Base-by-base conservation (phyloP, 2,888 invertebrate species). In the Standfussiana lucernea region DNA sequence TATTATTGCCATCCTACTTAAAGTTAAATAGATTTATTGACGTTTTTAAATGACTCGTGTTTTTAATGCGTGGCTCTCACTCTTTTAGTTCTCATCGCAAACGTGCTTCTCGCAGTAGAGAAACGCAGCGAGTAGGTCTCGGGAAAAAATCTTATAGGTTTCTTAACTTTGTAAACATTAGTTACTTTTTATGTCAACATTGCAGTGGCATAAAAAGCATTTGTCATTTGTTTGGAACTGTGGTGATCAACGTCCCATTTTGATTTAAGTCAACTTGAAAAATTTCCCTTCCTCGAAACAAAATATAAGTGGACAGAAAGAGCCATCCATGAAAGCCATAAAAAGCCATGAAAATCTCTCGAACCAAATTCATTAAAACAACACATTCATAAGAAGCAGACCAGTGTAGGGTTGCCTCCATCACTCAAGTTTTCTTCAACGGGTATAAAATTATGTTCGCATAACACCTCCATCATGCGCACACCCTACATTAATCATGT, bases 401-500 rank as follows among this genome's bases (percentile, higher is more conserved):
- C 88, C 89, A 85, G 88, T 67, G 82, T 88, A 89, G 86, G 86
- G 87, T 86, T 83, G 76, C 83, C 83, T 85, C 82, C 92, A 93
- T 93, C 93, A 92, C 89, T 93, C 93, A 93, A 92, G 90, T 91
- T 92, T 91, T 90, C 90, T 90, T 87, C 88, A 84, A 82, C 85
- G 86, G 89, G 90, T 90, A 93, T 93, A 93, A 93, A 93, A 93
- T 93, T 91, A 93, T 91, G 91, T 89, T 85, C 89, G 86, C 90
- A 90, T 91, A 91, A 92, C 93, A 92, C 93, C 93, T 93, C 90
- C 92, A 91, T 93, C 93, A 92, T 67, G 78, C 80, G 84, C 90
- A 87, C 88, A 88, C 90, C 91, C 84, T 86, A 88, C 93, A 93
- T 94, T 93, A 94, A 93, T 94, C 93, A 93, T 88, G 84, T 83